Evolutionary conservation across 2,113 vertebrate species (phyloP), one percentile per base, ranked within the genome.

Genomic region (Chaenogobius annularis): DNA sequence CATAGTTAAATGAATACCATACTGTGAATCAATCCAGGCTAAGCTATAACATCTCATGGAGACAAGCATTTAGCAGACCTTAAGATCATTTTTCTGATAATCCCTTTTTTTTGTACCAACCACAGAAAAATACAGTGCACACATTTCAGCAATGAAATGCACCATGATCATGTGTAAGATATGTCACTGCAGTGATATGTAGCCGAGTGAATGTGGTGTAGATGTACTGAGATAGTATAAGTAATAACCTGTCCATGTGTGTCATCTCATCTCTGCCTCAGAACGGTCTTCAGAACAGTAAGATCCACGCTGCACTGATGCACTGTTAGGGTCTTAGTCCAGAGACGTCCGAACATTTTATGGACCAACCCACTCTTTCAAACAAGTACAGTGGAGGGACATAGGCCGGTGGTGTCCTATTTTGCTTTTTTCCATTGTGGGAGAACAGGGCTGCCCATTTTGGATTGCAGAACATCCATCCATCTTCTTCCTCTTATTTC

Each of bases 221-320:
- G 17, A 10, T 19, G 8, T 17, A 54, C 50, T n/a, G 15, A 20
- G 54, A 55, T 55, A 52, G 54, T 55, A n/a, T 11, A 9, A 55
- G 54, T 55, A 55, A 55, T 55, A 55, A 55, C 54, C 54, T 55
- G 54, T 50, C 47, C 47, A 50, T 55, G 54, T 55, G 54, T 55
- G 47, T 55, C 54, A 22, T n/a, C 52, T 55, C 52, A 55, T 55
- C 54, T 55, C 50, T 52, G 6, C 50, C 50, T n/a, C 17, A 8
- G 17, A 12, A 22, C n/a, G 9, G 22, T 55, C 43, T 50, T 50
- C 8, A 55, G n/a, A 12, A 22, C n/a, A 7, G 22, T 55, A 22
- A 11, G 54, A 55, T 22, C 54, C 54, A 55, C 47, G n/a, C 54
- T 55, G 54, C n/a, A 15, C 50, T n/a, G 50, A 8, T 52, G 50